Base-by-base conservation (phyloP, 2,888 invertebrate species). In the Alsophila aescularia region DNA sequence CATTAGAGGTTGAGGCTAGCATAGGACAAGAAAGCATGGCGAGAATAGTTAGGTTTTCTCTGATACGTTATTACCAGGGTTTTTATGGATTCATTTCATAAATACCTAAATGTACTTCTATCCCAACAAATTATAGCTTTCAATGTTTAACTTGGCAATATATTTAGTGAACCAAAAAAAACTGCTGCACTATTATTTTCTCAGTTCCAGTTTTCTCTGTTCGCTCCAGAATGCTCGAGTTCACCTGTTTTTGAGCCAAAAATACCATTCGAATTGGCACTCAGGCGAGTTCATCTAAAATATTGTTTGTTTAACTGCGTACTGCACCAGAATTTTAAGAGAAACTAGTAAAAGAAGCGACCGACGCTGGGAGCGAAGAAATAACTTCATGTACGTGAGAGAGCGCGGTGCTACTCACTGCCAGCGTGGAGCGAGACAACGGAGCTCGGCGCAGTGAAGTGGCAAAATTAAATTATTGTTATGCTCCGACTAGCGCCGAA, bases 391-490 rank as follows among this genome's bases (percentile, higher is more conserved):
- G n/a, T n/a, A n/a, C 50, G 55, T 41, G 49, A 29, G 42, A 15
- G 34, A 27, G 16, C 21, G 1, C 43, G 15, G 31, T 34, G 1
- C 31, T 15, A 21, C 10, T 2, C 44, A 36, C 10, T 54, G 54
- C 54, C 43, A 39, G 40, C 7, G 39, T 3, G 27, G 14, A 44
- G 15, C 48, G 31, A 54, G 34, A 39, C 12, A 32, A 31, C 24
- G 31, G 9, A 32, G 24, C 35, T 16, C 18, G n/a, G 36, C 34
- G 39, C 54, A 40, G 13, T 37, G 15, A 21, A 52, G 40, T 31
- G 40, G 39, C 43, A 29, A 47, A 16, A 51, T 58, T 58, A 54
- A 54, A 58, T 54, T 44, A 47, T 39, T 53, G 41, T 50, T 53
- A 37, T 54, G 39, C 34, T 29, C 27, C 21, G 27, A 40, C 27